phyloP scores from a whole-genome alignment of 2,113 vertebrate species.

The Probosciger aterrimus region DNA sequence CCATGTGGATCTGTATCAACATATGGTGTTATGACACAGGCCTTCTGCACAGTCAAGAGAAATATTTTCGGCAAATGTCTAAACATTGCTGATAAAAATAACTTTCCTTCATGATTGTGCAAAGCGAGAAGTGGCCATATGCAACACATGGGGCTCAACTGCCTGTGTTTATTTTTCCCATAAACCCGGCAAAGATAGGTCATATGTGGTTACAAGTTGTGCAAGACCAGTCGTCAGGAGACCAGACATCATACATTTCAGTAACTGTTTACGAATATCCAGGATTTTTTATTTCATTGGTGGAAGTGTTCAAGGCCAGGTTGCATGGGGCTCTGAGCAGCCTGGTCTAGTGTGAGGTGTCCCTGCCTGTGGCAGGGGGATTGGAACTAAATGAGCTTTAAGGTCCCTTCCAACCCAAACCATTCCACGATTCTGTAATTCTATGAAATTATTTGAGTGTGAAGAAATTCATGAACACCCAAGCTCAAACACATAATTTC shows the following conservation, averaged over 20 bases:
- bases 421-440: background rate
- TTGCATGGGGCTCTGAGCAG: background rate
- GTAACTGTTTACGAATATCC: background rate
- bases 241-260: background rate
- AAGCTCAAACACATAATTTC: background rate
- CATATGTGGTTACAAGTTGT: slow-evolving; percentile 10
- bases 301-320: background rate
- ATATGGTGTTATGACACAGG: slow-evolving; percentile 7
- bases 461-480: background rate
- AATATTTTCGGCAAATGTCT: slow-evolving; percentile 42
- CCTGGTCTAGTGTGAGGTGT: background rate
- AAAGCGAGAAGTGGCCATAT: background rate
- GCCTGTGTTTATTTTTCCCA: slow-evolving; percentile 9
- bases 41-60: slow-evolving; percentile 21
- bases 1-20: background rate
- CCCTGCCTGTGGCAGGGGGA: background rate
- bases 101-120: slow-evolving; percentile 28
- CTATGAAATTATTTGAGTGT: background rate
- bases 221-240: background rate
- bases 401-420: background rate
- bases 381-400: background rate
- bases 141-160: slow-evolving; percentile 16
- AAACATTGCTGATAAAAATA: slow-evolving; percentile 53
- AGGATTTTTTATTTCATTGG: background rate
- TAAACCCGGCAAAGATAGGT: background rate